These are phyloP conservation scores for Acrobeloides nanus DNA, from an alignment of 2,888 invertebrate species.

Conservation along the genomic window DNA sequence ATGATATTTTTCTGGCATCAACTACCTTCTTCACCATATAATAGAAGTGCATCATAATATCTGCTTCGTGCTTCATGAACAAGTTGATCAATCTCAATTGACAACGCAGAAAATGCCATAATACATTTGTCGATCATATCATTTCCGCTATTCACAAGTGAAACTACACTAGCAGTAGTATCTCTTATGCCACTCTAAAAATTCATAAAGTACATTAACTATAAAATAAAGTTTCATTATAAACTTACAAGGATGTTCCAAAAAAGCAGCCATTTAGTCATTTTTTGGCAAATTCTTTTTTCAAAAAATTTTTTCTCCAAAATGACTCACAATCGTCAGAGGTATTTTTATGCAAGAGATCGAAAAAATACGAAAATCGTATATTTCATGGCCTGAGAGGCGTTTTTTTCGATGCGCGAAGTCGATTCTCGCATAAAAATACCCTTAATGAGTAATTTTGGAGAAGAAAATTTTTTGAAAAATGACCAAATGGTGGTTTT, in stretches of 20 bases:
- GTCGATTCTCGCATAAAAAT: too few relatives aligned
- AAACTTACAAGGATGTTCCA: not conserved
- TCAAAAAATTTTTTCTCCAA: too few relatives aligned
- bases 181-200: slow-evolving; percentile 5
- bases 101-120: slow-evolving; percentile 70
- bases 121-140: slow-evolving; percentile 67
- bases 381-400: too few relatives aligned
- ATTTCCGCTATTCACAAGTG: slow-evolving; percentile 57
- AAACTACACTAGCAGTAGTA: not conserved
- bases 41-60: slow-evolving; percentile 63
- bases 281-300: too few relatives aligned
- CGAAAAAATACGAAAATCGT: too few relatives aligned
- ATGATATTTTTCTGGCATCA: too few relatives aligned
- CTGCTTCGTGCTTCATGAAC: slow-evolving; percentile 64
- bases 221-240: not conserved
- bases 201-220: too few relatives aligned
- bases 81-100: slow-evolving; percentile 68
- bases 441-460: too few relatives aligned
- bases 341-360: too few relatives aligned
- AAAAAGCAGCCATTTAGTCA: slow-evolving; percentile 2
- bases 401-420: too few relatives aligned
- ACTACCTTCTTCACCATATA: slow-evolving; percentile 64
- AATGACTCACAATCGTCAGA: too few relatives aligned
- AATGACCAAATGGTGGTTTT: slow-evolving; percentile 1
- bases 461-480: too few relatives aligned